Evolutionary conservation across 2,797 vertebrate genomes (phyloP), one percentile per base, ranked within the genome.

Genomic region (Gobio occitaniae): DNA sequence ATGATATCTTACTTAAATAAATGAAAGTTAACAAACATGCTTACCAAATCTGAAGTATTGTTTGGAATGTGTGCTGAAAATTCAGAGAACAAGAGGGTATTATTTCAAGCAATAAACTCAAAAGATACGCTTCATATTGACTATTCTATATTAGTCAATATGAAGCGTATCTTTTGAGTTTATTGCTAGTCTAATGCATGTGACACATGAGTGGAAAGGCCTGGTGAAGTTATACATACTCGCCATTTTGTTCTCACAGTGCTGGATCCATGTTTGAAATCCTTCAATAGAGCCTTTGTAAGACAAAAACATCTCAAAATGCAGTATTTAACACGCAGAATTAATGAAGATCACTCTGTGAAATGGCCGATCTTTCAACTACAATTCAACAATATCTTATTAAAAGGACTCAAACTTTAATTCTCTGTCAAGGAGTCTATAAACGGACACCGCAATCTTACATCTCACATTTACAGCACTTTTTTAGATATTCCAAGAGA

Each of bases 211-310:
- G 38, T n/a, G 38, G 38, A 70, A 65, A 65, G 25, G 29, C 29
- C 52, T 77, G 29, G 48, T 36, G 10, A 75, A 54, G 32, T 54
- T 59, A 70, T 61, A 92, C 97, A 96, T 93, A 99, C 98, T 92
- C 0, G 88, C 94, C 91, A 97, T 92, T 84, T 91, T 94, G 91
- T 98, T 97, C 88, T 97, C 95, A 92, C 98, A 99, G 47, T 90
- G 95, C 90, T 95, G 94, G 90, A 98, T 96, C 98, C 98, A 99
- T 86, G 93, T 69, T 88, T 94, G 91, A 92, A 97, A 98, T 8
- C 93, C 91, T 88, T 93, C 90, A 89, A 95, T 94, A 77, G 96
- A 92, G 92, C 86, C 98, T 99, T 93, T n/a, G 89, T 44, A 77
- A 83, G 50, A 75, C 5, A 79, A 76, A 75, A 11, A 9, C 52